phyloP scores from a whole-genome alignment of 2,888 invertebrate genomes.

The Acanthosoma haemorrhoidale region DNA sequence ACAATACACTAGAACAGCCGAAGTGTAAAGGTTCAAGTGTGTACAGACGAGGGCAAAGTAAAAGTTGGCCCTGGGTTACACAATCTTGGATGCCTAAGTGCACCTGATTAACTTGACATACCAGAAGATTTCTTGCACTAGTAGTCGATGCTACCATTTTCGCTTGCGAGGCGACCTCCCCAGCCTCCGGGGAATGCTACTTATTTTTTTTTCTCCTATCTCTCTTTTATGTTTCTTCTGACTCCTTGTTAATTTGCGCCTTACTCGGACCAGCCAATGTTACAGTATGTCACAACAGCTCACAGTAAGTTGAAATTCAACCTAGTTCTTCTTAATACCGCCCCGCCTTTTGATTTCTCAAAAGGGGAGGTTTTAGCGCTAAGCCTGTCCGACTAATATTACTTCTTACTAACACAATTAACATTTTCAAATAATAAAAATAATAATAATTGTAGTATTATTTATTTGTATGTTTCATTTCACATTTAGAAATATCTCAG shows the following conservation, averaged over 20 bases:
- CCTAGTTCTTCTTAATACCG: slow-evolving; percentile 6
- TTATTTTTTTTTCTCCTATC: slow-evolving; percentile 3
- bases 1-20: background rate
- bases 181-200: background rate
- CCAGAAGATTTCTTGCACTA: background rate
- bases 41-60: background rate
- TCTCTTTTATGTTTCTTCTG: background rate
- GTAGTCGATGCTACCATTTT: slow-evolving; percentile 14
- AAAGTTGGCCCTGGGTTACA: background rate
- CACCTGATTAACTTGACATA: background rate
- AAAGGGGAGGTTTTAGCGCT: background rate
- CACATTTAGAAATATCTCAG: too few species aligned
- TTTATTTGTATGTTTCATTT: too few species aligned
- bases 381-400: background rate
- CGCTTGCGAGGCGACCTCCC: background rate
- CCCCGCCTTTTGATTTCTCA: background rate
- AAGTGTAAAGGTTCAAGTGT: background rate
- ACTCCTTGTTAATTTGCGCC: slow-evolving; percentile 6
- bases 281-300: background rate
- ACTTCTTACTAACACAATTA: background rate
- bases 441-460: too few species aligned
- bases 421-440: too few species aligned
- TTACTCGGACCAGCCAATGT: background rate
- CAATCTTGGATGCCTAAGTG: slow-evolving; percentile 11
- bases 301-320: slow-evolving; percentile 14